Evolutionary conservation across 2,888 invertebrate genomes (phyloP).

Genomic region (Pheosia gnoma): DNA sequence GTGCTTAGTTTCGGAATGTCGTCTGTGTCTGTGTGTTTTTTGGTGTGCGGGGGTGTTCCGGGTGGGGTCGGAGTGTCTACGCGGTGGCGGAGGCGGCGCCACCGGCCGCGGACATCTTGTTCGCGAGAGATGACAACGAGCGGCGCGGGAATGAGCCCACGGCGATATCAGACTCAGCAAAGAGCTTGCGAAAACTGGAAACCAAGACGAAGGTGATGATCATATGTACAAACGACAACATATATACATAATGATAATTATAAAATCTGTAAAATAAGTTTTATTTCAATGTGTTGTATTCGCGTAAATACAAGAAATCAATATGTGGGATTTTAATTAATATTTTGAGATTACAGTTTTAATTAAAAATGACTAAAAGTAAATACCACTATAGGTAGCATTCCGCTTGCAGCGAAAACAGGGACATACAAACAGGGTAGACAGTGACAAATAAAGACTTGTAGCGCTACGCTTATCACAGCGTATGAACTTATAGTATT

Average conservation of each 20-base stretch:
- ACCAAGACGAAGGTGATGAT: not conserved
- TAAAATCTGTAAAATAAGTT: too few species aligned
- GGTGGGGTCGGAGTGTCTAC: constrained; percentile 68
- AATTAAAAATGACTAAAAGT: too few species aligned
- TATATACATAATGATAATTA: too few species aligned
- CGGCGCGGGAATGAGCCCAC: constrained; percentile 91
- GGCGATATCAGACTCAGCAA: constrained; percentile 90
- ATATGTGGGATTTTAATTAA: too few species aligned
- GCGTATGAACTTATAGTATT: too few species aligned
- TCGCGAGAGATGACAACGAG: constrained; percentile 89
- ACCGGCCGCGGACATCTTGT: constrained; percentile 87
- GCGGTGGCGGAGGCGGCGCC: constrained; percentile 69
- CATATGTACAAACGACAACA: too few species aligned
- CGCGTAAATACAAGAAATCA: too few species aligned
- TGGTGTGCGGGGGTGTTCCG: constrained; percentile 25
- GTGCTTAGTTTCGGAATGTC: constrained; percentile 54
- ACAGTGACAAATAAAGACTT: not conserved
- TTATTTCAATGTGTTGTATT: too few species aligned
- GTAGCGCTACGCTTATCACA: not conserved
- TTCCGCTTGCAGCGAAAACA: not conserved
- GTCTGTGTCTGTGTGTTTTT: constrained; percentile 38
- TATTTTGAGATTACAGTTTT: too few species aligned
- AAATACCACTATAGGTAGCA: not conserved
- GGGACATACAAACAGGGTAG: not conserved
- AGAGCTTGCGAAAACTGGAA: constrained; percentile 93